Conservation (phyloP, 2,888 invertebrate species). For the Tolmerus cingulatus region DNA sequence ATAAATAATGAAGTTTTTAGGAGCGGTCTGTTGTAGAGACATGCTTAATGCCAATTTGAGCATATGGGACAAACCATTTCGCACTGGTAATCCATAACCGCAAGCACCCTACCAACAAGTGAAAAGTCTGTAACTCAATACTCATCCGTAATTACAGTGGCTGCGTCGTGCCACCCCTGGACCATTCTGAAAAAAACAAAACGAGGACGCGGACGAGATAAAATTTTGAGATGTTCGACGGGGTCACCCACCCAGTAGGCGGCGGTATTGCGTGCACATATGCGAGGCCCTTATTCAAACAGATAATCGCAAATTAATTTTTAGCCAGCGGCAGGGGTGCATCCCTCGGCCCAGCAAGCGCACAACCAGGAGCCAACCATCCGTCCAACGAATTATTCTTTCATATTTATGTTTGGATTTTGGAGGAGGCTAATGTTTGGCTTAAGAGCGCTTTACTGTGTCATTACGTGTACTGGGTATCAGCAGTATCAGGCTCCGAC, state of each 20-base stretch:
- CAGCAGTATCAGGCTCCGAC: background rate
- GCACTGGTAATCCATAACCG: slow-evolving; percentile 37
- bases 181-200: background rate
- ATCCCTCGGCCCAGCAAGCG: slow-evolving; percentile 33
- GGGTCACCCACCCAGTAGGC: slow-evolving; percentile 27
- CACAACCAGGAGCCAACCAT: background rate
- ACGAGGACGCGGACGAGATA: background rate
- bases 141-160: slow-evolving; percentile 56
- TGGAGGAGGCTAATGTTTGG: slow-evolving; percentile 45
- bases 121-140: slow-evolving; percentile 58
- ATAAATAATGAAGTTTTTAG: slow-evolving; percentile 19
- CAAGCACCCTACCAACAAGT: slow-evolving; percentile 44
- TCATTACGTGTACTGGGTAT: slow-evolving; percentile 22
- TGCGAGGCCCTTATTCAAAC: slow-evolving; percentile 54
- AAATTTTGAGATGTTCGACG: slow-evolving; percentile 31
- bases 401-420: slow-evolving; percentile 46
- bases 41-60: slow-evolving; percentile 15
- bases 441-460: slow-evolving; percentile 43
- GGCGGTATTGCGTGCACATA: slow-evolving; percentile 43
- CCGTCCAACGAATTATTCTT: slow-evolving; percentile 36
- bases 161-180: slow-evolving; percentile 28
- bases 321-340: slow-evolving; percentile 50
- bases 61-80: slow-evolving; percentile 43
- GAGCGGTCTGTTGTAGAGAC: background rate
- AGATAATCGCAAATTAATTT: slow-evolving; percentile 64